Evolutionary conservation across 2,888 invertebrate genomes (phyloP), one percentile per base, ranked within the genome.

Genomic region (Troilus luridus): DNA sequence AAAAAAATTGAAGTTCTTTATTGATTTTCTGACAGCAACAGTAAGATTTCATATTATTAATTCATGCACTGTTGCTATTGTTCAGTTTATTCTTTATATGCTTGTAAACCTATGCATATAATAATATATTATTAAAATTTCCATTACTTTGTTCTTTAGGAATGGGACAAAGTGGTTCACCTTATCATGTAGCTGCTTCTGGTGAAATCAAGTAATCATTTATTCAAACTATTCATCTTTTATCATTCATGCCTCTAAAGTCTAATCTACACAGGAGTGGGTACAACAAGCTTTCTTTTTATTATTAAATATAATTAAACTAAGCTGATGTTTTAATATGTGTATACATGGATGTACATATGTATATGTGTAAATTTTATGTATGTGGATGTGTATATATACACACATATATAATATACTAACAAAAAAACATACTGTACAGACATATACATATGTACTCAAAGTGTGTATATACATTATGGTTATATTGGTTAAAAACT

Each of bases 101-200:
- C n/a, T 24, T 17, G 27, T 24, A 60, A 62, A 17, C 27, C 41
- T 24, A 58, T 88, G 14, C 7, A 41, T 88, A 11, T 24, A 58
- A 27, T 56, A 17, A 58, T 10, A 54, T 88, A 41, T 19, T 58
- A 85, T 56, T 56, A 21, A 85, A 85, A 21, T 85, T 85, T 54
- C 14, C 56, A n/a, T 85, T 85, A n/a, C 11, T 85, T 85, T 85
- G 72, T 91, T 91, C 91, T 92, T 72, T 91, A 93, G 93, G 93
- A 88, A 93, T 93, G 93, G 92, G 92, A 85, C 92, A 93, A 90
- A 92, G 93, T 81, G 92, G 93, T 72, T 93, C 93, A 67, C 93
- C 93, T 5, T 92, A 92, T 88, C 92, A 91, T 56, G 91, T 91
- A 19, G 85, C 91, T 77, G 91, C 91, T 41, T 72, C 91, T 88